Evolutionary conservation across 1,140 invertebrate species (phyloP).

Genomic region (Ceratina calcarata): DNA sequence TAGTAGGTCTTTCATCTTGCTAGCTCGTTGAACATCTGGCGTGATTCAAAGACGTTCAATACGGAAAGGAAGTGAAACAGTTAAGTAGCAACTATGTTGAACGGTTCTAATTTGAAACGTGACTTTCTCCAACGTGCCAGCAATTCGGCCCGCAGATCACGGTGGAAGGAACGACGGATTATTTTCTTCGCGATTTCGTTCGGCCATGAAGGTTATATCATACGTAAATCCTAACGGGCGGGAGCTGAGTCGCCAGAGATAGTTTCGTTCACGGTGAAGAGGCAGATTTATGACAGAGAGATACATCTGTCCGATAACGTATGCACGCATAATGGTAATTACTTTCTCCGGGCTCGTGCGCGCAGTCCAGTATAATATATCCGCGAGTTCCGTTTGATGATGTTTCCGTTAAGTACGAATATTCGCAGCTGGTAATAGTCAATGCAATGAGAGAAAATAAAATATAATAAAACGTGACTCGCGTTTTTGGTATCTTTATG

Average conservation of each 20-base stretch:
- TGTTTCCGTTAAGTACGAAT: no score
- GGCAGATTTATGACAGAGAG: not conserved
- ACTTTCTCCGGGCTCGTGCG: slow-evolving; percentile 32
- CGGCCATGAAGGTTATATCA: slow-evolving; percentile 36
- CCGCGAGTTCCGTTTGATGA: no score
- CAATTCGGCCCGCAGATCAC: slow-evolving; percentile 34
- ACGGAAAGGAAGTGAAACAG: not conserved
- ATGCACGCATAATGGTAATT: slow-evolving; percentile 29
- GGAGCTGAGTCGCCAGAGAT: not conserved
- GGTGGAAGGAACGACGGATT: not conserved
- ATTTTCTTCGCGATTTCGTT: slow-evolving; percentile 17
- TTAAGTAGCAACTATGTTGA: no score
- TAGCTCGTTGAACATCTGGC: no score
- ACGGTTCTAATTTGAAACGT: not conserved
- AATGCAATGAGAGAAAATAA: no score
- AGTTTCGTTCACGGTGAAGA: not conserved
- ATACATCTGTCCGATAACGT: slow-evolving; percentile 21
- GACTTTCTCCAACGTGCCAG: slow-evolving; percentile 14
- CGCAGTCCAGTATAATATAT: no score
- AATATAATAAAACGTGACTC: no score
- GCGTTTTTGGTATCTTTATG: no score
- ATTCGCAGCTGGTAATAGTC: no score
- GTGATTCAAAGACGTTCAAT: not conserved
- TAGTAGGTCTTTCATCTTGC: not conserved
- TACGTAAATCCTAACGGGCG: not conserved